These are phyloP conservation scores for Ellobium chinense DNA, from an alignment of 2,888 invertebrate genomes.

Conservation along the genomic window DNA sequence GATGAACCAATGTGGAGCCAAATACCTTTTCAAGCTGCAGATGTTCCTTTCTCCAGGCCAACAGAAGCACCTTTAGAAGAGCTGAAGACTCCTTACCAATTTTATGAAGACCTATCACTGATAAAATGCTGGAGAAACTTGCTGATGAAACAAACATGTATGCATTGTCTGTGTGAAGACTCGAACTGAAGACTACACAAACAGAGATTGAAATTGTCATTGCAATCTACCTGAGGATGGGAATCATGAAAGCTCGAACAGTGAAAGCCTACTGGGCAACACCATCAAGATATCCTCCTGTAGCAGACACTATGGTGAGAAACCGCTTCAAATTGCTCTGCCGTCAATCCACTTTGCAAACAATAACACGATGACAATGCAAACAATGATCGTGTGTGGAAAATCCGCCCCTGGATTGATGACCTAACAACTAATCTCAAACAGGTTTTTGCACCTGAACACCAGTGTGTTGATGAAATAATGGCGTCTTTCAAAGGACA, in stretches of 20 bases:
- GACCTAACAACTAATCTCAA: slow-evolving; percentile 36
- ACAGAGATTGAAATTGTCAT: slow-evolving; percentile 43
- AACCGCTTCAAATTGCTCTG: slow-evolving; percentile 40
- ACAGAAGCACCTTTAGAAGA: background rate
- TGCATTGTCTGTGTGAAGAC: slow-evolving; percentile 33
- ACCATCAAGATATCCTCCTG: slow-evolving; percentile 28
- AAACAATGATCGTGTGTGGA: slow-evolving; percentile 45
- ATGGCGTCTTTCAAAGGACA: slow-evolving; percentile 69
- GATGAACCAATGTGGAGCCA: slow-evolving; percentile 9
- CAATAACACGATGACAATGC: slow-evolving; percentile 27
- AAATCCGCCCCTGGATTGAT: slow-evolving; percentile 49
- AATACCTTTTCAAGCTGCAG: background rate
- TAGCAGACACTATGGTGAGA: slow-evolving; percentile 46
- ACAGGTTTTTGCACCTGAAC: slow-evolving; percentile 61
- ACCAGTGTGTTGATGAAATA: slow-evolving; percentile 63
- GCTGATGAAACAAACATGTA: slow-evolving; percentile 8
- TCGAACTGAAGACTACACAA: slow-evolving; percentile 33
- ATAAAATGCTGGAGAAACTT: slow-evolving; percentile 9
- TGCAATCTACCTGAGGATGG: slow-evolving; percentile 43
- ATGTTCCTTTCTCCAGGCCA: background rate
- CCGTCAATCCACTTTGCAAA: slow-evolving; percentile 38
- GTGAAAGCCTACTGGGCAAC: slow-evolving; percentile 44
- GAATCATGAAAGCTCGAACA: slow-evolving; percentile 37
- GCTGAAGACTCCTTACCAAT: slow-evolving; percentile 6
- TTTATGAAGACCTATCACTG: slow-evolving; percentile 14